Evolutionary conservation across 1,140 invertebrate species (phyloP), one percentile per base, ranked within the genome.

Genomic region (Bombus pascuorum): DNA sequence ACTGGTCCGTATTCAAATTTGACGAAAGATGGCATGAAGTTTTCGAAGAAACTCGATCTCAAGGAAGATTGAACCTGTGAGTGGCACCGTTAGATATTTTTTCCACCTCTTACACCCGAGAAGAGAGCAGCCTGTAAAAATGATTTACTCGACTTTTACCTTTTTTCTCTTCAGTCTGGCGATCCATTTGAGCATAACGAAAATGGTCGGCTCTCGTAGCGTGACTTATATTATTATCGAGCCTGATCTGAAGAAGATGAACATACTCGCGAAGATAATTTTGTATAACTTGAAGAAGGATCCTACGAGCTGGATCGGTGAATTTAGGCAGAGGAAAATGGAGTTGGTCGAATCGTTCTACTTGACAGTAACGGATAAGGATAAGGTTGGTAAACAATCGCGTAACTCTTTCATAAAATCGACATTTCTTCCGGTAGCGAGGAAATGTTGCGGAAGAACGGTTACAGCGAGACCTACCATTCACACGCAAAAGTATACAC

Each of bases 331-430:
- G 66, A 88, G 92, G 42, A 82, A 92, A 80, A 68, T 81, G 13
- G 86, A 95, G 25, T 71, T 95, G 62, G 80, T 94, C n/a, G 91
- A 94, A 83, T 87, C 93, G 39, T 94, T 95, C 89, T 94, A 94
- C n/a, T 84, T 93, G 5, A 94, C 94, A 2, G 86, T 90, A 3
- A 86, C 90, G 6, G 92, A 94, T 79, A 86, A 90, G 28, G 62
- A 91, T 44, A 95, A 94, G 92, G 93, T 93, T 78, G 65, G 83
- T 86, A 68, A 3, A 77, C 13, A 44, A 76, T 78, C 3, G 12
- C 18, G n/a, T 32, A 68, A 73, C n/a, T 9, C 25, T 28, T 59
- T 53, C 18, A 22, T 10, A n/a, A 57, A 9, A 9, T 68, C 32
- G 15, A 18, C 2, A 1, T 3, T 37, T 34, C 3, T 22, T 39